These are phyloP conservation scores for Drosophila rubida DNA, from an alignment of 2,888 invertebrate species.

Conservation along the genomic window DNA sequence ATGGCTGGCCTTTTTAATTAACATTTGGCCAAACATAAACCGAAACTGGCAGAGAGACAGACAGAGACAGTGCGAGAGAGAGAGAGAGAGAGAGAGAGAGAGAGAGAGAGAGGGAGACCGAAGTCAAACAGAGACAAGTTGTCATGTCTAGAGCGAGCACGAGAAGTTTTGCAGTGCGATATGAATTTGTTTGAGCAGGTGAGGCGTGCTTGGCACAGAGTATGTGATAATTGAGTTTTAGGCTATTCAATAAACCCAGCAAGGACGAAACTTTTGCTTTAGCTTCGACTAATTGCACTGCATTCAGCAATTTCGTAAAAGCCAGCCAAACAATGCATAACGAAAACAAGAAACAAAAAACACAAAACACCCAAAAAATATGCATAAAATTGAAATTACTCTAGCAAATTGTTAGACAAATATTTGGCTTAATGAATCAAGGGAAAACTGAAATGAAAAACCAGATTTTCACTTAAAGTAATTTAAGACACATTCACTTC, in stretches of 20 bases:
- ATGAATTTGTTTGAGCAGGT: constrained; percentile 42
- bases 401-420: constrained; percentile 26
- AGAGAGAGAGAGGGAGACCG: neutral
- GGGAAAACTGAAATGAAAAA: neutral
- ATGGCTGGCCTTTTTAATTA: constrained; percentile 64
- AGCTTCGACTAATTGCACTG: constrained; percentile 33
- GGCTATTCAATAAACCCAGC: constrained; percentile 46
- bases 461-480: neutral
- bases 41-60: constrained; percentile 20
- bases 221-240: constrained; percentile 72
- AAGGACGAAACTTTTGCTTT: constrained; percentile 6
- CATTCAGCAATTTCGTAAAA: constrained; percentile 17
- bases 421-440: constrained; percentile 16
- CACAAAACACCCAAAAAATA: constrained; percentile 13
- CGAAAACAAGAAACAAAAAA: constrained; percentile 7
- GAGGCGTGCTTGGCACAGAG: constrained; percentile 46
- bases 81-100: neutral
- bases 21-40: constrained; percentile 61
- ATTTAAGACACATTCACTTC: neutral
- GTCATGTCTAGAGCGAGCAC: neutral
- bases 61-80: too few relatives aligned
- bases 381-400: constrained; percentile 27
- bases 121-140: neutral
- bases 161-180: neutral
- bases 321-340: constrained; percentile 10